Evolutionary conservation across 2,797 vertebrate species (phyloP), one percentile per base, ranked within the genome.

Genomic region (Aulostomus chinensis): DNA sequence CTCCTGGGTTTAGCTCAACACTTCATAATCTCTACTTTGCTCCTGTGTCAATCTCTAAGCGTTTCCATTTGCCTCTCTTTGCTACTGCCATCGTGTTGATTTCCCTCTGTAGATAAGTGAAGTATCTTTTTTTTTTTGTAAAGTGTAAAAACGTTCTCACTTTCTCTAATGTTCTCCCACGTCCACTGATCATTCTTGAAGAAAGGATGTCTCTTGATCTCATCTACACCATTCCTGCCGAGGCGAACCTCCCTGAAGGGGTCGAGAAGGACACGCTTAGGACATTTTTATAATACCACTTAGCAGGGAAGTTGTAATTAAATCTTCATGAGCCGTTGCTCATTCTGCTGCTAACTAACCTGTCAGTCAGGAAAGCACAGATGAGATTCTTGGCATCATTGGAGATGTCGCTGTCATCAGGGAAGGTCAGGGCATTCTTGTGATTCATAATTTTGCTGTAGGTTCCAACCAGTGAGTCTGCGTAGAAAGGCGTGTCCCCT

Each of bases 361-460:
- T 94, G 91, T 98, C 96, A 16, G 96, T 99, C 82, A 98, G 88
- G 79, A 99, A 99, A 78, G 94, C 96, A 81, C 96, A 99, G 80
- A 99, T 99, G 59, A 99, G 94, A 84, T 94, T 98, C 91, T 98
- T 98, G 78, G 97, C 96, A 32, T 99, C 94, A 80, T 98, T 99
- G 67, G 95, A 97, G 86, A 99, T 98, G 48, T 97, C 94, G 46
- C 93, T 98, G 90, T 98, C 96, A 29, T 97, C 97, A 1, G 96
- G 96, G 52, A 98, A 99, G 35, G 92, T 96, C 83, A 99, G 92
- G 53, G 96, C 96, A 36, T 97, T 98, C 85, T 98, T 98, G 89
- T 99, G 96, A 78, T 98, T 98, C 97, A 99, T 99, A 67, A 99
- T 99, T 77, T 99, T 99, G 89, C 97, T 99, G 55, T 99, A 99